Conservation (phyloP, 2,888 invertebrate species). For the Schizotus pectinicornis region DNA sequence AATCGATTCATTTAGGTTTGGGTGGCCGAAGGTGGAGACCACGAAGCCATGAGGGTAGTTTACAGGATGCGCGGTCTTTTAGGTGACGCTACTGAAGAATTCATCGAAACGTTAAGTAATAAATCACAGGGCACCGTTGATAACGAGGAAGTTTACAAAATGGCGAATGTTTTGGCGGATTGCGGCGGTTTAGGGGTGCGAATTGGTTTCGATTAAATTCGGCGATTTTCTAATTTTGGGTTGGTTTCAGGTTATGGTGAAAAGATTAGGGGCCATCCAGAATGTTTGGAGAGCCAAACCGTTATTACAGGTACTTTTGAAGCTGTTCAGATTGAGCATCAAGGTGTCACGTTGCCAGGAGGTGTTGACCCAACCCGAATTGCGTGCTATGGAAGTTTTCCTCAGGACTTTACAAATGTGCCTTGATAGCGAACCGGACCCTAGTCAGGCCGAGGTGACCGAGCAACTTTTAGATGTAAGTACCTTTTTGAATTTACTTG, state of each 20-base stretch:
- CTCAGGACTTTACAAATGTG: constrained; percentile 84
- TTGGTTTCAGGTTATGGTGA: constrained; percentile 73
- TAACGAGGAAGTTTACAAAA: constrained; percentile 91
- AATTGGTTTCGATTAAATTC: not conserved
- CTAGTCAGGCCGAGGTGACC: constrained; percentile 78
- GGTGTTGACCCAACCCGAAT: constrained; percentile 83
- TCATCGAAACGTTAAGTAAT: constrained; percentile 90
- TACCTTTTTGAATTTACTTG: too few relatives aligned
- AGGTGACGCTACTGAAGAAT: constrained; percentile 99
- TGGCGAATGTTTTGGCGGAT: constrained; percentile 85
- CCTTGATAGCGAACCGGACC: constrained; percentile 69
- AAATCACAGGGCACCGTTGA: constrained; percentile 87
- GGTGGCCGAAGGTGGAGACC: constrained; percentile 87
- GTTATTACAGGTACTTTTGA: constrained; percentile 86
- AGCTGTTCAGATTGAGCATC: constrained; percentile 87
- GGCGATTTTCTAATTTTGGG: not conserved
- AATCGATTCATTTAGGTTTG: constrained; percentile 68
- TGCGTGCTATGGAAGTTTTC: constrained; percentile 82
- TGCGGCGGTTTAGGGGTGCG: constrained; percentile 73
- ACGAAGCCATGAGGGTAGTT: constrained; percentile 95
- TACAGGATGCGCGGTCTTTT: constrained; percentile 97
- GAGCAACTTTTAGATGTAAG: constrained; percentile 85
- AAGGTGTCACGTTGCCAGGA: constrained; percentile 90
- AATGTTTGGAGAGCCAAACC: constrained; percentile 88
- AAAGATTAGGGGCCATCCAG: constrained; percentile 82